Evolutionary conservation across 2,888 invertebrate species (phyloP), one percentile per base, ranked within the genome.

Genomic region (Rhodophaea formosa): DNA sequence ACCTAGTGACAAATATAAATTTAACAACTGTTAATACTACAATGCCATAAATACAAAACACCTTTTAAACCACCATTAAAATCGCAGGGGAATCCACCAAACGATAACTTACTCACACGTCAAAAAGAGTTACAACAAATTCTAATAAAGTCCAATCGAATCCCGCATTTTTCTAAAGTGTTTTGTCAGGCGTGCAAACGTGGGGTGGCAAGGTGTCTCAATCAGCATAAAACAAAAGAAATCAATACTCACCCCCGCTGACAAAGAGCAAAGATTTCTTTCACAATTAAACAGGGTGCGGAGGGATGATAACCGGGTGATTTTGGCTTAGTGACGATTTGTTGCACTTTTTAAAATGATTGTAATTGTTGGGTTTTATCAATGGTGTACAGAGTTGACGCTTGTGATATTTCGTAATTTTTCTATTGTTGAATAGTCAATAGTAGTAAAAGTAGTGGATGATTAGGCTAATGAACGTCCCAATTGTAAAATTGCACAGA

Each of bases 171-270:
- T 77, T 74, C 82, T 83, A 87, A 88, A 88, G 84, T 87, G 88
- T 88, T 86, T 84, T 82, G 80, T 85, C 83, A 86, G 79, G 84
- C 86, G 84, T 83, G 71, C 75, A 72, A 75, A 62, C 67, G 68
- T 67, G 78, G 78, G 84, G 84, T 78, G 77, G 80, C 70, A 88
- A 91, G 91, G 91, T 91, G 91, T 90, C 91, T 88, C 91, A 91
- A 91, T 91, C 91, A 91, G 90, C 91, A 91, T 91, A 91, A 91
- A 91, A 91, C 91, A 91, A 91, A 90, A 90, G 91, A 90, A 91
- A 91, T 91, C 91, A 91, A 91, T 91, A 89, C 84, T 73, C 80
- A 86, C 86, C 80, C 75, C 65, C 49, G 77, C 90, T 88, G 87
- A 88, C 89, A 90, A 89, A 90, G 89, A 88, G 86, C 89, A 90